phyloP scores from a whole-genome alignment of 2,888 invertebrate species.

The Morpho helenor region DNA sequence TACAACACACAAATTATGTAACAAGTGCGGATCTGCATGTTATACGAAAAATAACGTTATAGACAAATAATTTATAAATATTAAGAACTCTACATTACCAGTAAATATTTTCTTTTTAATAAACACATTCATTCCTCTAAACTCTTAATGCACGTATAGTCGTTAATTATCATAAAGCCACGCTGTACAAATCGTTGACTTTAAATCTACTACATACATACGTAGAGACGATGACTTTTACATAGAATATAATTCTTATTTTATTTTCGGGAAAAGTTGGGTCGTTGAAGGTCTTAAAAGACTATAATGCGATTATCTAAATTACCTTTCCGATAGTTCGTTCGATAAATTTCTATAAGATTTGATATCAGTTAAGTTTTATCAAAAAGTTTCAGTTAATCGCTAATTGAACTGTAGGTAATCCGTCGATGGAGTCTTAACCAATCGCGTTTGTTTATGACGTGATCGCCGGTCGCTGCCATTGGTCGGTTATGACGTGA shows the following conservation, averaged over 20 bases:
- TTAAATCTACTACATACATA: neutral
- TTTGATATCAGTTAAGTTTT: slow-evolving; percentile 68
- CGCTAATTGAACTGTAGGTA: slow-evolving; percentile 70
- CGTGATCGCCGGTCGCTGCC: slow-evolving; percentile 48
- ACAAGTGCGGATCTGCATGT: too few relatives aligned
- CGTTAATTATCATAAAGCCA: too few relatives aligned
- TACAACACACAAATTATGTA: too few relatives aligned
- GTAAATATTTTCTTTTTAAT: too few relatives aligned
- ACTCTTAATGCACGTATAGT: too few relatives aligned
- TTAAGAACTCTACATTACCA: too few relatives aligned
- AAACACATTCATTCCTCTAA: too few relatives aligned
- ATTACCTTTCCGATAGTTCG: slow-evolving; percentile 37
- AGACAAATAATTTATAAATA: too few relatives aligned
- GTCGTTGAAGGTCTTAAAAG: slow-evolving; percentile 9
- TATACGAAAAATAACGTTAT: too few relatives aligned
- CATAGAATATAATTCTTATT: slow-evolving; percentile 1
- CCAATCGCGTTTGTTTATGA: slow-evolving; percentile 52
- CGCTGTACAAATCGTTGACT: too few relatives aligned
- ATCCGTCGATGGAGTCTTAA: slow-evolving; percentile 64
- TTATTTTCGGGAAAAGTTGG: slow-evolving; percentile 8
- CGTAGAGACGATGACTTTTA: too few relatives aligned
- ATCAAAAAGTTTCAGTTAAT: slow-evolving; percentile 74
- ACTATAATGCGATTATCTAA: slow-evolving; percentile 19
- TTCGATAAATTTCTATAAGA: slow-evolving; percentile 49
- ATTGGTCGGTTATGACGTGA: slow-evolving; percentile 66